These are phyloP conservation scores for Ivindomyrus marchei DNA, from an alignment of 2,113 vertebrate genomes.

Conservation along the genomic window DNA sequence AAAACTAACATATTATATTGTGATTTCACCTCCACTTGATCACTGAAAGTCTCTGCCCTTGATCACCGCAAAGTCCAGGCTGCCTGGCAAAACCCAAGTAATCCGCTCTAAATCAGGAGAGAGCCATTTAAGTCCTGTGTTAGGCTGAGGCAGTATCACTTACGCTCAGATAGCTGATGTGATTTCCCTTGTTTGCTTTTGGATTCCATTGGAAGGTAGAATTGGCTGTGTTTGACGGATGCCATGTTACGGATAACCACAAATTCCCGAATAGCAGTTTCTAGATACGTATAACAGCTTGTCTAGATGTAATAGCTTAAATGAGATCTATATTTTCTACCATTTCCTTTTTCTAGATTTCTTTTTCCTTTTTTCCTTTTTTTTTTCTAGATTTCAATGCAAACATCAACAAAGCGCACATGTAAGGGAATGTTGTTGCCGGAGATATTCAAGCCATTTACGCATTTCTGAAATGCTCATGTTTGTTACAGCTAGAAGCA, in stretches of 20 bases:
- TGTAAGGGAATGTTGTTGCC: neutral
- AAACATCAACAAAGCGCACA: neutral
- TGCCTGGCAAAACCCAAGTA: neutral
- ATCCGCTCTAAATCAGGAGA: neutral
- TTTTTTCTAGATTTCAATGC: neutral
- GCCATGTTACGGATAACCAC: constrained; percentile 9
- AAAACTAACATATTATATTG: neutral
- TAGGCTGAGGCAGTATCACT: constrained; percentile 8
- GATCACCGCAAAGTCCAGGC: neutral
- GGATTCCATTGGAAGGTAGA: constrained; percentile 8
- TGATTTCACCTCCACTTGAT: neutral
- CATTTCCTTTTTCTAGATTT: constrained; percentile 4
- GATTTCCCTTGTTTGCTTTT: neutral
- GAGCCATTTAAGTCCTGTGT: constrained; percentile 17
- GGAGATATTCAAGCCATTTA: neutral
- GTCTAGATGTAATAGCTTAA: neutral
- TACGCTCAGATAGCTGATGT: constrained; percentile 15
- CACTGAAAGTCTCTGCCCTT: constrained; percentile 3
- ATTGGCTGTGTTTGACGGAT: neutral
- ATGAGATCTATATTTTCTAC: neutral
- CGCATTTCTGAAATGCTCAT: neutral
- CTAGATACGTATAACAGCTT: neutral
- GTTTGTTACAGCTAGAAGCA: neutral
- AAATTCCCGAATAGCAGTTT: neutral
- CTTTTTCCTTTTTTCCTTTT: neutral